These are phyloP conservation scores for Linnaemya vulpina DNA, from an alignment of 2,888 invertebrate genomes.

Conservation along the genomic window DNA sequence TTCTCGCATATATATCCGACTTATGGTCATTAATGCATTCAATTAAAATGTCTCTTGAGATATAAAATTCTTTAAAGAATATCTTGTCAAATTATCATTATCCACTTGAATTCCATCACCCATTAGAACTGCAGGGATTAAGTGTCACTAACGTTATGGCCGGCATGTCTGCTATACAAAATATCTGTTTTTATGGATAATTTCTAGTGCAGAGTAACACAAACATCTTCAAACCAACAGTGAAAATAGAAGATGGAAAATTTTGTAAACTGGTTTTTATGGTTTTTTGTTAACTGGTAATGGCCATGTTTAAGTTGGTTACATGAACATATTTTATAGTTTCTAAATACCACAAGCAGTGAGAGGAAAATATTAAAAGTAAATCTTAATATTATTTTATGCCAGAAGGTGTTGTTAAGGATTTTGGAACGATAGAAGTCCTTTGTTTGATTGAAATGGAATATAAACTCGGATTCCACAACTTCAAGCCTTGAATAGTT, in stretches of 20 bases:
- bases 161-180: neutral
- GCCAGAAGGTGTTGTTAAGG: too few species aligned
- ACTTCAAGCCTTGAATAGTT: too few species aligned
- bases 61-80: too few species aligned
- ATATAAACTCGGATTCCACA: too few species aligned
- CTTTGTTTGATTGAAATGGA: too few species aligned
- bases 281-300: constrained; percentile 65
- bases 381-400: neutral
- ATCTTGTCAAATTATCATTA: too few species aligned
- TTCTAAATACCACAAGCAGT: constrained; percentile 20
- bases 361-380: neutral
- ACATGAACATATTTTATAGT: neutral
- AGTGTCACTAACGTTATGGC: constrained; percentile 3
- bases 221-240: neutral
- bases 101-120: too few species aligned
- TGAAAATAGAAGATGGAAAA: neutral
- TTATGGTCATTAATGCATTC: too few species aligned
- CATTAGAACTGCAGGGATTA: constrained; percentile 14
- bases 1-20: too few species aligned
- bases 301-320: constrained; percentile 53
- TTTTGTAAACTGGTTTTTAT: constrained; percentile 64
- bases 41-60: too few species aligned
- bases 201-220: constrained; percentile 1
- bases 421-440: too few species aligned
- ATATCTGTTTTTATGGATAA: neutral